Conservation (phyloP, 2,797 vertebrate species). For the Chelonia mydas region DNA sequence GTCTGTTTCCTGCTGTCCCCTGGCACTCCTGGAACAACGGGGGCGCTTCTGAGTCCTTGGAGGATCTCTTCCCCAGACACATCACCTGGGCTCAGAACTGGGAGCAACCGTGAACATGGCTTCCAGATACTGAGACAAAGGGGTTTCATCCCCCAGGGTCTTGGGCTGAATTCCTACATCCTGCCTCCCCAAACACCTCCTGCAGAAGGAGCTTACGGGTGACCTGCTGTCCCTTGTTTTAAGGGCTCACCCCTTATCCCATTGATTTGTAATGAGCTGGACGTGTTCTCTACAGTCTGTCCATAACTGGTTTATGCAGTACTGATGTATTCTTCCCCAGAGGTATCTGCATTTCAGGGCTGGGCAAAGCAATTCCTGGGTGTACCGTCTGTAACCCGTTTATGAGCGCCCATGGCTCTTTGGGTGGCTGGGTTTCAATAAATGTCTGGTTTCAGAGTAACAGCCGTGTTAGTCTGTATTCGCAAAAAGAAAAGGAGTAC, state of each 20-base stretch:
- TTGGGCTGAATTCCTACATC: not conserved
- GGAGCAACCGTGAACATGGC: not conserved
- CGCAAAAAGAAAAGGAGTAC: too few species aligned
- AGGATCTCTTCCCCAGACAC: not conserved
- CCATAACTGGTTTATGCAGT: not conserved
- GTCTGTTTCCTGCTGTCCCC: not conserved
- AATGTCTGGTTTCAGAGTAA: not conserved
- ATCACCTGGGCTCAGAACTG: not conserved
- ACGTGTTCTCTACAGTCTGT: not conserved
- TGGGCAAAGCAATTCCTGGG: rapidly evolving
- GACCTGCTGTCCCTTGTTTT: not conserved
- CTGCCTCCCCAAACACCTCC: not conserved
- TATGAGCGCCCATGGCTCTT: not conserved
- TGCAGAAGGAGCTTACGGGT: not conserved
- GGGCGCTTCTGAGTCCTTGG: not conserved
- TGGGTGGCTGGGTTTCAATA: not conserved
- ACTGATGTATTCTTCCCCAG: not conserved
- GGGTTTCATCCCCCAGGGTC: not conserved
- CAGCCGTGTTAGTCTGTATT: too few species aligned
- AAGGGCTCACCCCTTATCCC: not conserved
- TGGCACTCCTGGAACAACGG: not conserved
- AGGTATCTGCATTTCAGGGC: not conserved
- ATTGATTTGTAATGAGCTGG: not conserved
- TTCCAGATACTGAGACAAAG: not conserved
- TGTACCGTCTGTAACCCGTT: rapidly evolving